phyloP scores from a whole-genome alignment of 2,113 vertebrate genomes.

The Brachypodius melanocephalos region DNA sequence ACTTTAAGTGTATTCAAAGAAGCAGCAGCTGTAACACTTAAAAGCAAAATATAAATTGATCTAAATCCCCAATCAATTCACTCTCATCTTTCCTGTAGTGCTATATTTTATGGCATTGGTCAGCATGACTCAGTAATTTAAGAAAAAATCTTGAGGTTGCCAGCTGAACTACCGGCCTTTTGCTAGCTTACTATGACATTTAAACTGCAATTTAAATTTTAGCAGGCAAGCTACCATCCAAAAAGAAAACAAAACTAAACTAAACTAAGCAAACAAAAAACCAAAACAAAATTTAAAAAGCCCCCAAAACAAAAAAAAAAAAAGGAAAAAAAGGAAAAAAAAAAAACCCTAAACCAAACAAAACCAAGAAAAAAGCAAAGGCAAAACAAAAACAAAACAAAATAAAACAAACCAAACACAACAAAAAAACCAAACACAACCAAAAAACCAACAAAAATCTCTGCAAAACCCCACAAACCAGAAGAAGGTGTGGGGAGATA shows the following conservation, averaged over 20 bases:
- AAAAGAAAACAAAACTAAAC: background rate
- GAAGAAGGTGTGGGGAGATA: background rate
- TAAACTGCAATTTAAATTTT: slow-evolving; percentile 43
- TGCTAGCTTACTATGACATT: background rate
- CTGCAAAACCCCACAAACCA: background rate
- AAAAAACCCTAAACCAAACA: background rate
- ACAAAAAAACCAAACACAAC: background rate
- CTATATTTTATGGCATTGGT: background rate
- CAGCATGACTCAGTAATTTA: background rate
- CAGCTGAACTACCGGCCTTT: slow-evolving; percentile 30
- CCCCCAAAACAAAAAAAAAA: background rate
- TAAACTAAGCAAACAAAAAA: background rate
- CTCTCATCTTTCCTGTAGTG: background rate
- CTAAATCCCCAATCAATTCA: background rate
- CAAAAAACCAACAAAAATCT: background rate
- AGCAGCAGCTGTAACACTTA: background rate
- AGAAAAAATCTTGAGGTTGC: slow-evolving; percentile 4
- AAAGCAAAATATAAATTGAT: background rate
- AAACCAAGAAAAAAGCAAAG: background rate
- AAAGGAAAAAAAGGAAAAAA: background rate
- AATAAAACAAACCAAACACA: no score
- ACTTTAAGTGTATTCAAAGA: background rate
- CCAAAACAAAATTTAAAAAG: background rate
- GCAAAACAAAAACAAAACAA: background rate
- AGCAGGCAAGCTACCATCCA: background rate